These are phyloP conservation scores for Bombus huntii DNA, from an alignment of 1,140 invertebrate species.

Conservation along the genomic window DNA sequence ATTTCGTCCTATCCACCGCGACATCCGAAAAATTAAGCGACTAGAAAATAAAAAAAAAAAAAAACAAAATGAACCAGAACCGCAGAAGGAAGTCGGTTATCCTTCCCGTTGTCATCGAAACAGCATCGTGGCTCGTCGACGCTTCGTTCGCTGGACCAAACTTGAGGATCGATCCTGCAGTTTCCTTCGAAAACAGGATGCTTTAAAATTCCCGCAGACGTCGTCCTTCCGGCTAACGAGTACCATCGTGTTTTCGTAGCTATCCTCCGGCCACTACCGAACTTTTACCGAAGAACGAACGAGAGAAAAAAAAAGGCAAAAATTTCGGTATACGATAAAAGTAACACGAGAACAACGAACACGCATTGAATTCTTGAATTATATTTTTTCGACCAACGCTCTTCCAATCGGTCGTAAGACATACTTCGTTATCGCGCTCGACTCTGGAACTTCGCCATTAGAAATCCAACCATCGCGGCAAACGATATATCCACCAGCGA, in stretches of 20 bases:
- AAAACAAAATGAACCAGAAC: not conserved
- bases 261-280: conserved; percentile 18
- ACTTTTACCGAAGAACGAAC: conserved; percentile 28
- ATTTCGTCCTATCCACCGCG: not conserved
- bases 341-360: not conserved
- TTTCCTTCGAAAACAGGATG: conserved; percentile 58
- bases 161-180: conserved; percentile 22
- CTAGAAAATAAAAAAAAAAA: not conserved
- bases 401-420: not conserved
- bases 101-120: not conserved
- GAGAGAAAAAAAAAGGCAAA: not conserved
- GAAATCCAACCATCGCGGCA: not conserved
- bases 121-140: not conserved
- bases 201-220: conserved; percentile 50
- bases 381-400: not conserved
- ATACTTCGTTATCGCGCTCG: not conserved
- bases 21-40: not conserved
- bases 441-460: no score
- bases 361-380: not conserved
- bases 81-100: not conserved
- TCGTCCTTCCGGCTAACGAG: conserved; percentile 61
- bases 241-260: conserved; percentile 46
- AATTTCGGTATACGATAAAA: not conserved
- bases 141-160: not conserved
- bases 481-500: no score